Conservation (phyloP, 2,888 invertebrate genomes). For the Eudemis profundana region DNA sequence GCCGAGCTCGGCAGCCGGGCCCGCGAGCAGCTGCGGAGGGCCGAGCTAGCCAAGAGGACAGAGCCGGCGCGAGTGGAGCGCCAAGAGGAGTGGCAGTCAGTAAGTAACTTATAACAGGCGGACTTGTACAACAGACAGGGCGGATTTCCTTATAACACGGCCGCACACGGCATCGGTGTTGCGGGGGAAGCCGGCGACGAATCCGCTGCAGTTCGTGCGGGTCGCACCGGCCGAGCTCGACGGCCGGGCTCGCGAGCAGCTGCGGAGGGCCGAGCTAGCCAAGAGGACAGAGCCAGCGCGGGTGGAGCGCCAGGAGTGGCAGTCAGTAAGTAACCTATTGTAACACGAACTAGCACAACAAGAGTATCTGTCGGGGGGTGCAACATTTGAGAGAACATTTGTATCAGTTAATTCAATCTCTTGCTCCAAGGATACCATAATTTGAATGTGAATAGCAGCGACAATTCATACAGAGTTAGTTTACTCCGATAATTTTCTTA, state of each 20-base stretch:
- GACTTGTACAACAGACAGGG: constrained; percentile 82
- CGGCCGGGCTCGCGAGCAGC: constrained; percentile 93
- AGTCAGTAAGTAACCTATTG: constrained; percentile 89
- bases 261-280: constrained; percentile 93
- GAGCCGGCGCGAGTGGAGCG: constrained; percentile 93
- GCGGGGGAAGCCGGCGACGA: constrained; percentile 93
- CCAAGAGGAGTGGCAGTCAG: constrained; percentile 96
- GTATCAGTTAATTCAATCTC: too few species aligned
- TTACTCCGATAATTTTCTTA: too few species aligned
- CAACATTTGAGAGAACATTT: too few species aligned
- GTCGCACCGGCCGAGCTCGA: constrained; percentile 95
- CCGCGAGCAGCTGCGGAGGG: constrained; percentile 93
- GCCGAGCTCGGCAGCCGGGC: constrained; percentile 94
- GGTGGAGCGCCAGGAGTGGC: constrained; percentile 95
- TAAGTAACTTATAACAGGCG: constrained; percentile 73
- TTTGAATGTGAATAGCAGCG: too few species aligned
- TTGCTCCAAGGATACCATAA: too few species aligned
- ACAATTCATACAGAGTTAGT: too few species aligned
- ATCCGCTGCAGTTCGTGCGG: constrained; percentile 95
- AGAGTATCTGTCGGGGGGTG: too few species aligned
- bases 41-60: constrained; percentile 93
- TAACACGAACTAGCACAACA: too few species aligned
- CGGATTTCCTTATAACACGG: constrained; percentile 80
- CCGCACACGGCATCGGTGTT: constrained; percentile 87
- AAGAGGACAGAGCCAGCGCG: constrained; percentile 92